Evolutionary conservation across 2,888 invertebrate species (phyloP), one percentile per base, ranked within the genome.

Genomic region (Agrypnus murinus): DNA sequence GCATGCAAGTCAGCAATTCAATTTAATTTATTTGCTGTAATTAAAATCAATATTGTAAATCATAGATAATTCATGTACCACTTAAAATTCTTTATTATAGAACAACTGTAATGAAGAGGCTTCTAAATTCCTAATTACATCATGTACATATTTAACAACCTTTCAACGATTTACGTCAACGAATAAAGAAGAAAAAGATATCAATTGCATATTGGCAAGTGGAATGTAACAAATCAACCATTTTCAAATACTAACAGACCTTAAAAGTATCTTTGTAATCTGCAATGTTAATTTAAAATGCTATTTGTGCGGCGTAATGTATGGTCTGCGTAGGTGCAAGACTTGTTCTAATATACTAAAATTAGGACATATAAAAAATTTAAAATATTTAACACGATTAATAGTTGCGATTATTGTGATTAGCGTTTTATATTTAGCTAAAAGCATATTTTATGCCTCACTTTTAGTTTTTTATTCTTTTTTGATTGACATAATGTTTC

Each of bases 201-300:
- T 12, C 8, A 25, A 32, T 12, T 19, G 19, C 48, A 19, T 31
- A 32, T 55, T 55, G 15, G n/a, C 32, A 15, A 2, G 3, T 15
- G 36, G 36, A 55, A 55, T 14, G 55, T 55, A 34, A 38, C 34
- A 17, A 17, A 38, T 36, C 19, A 36, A 38, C 9, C 2, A 8
- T 38, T 25, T 38, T 36, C 17, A 19, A 55, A 36, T 55, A 36
- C 17, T 36, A 10, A 5, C 12, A 17, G 15, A 15, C 38, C n/a
- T 17, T 55, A 55, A 55, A 36, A n/a, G n/a, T 40, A 40, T 40
- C 40, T 40, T 40, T 55, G 36, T 55, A 55, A 55, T 55, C 55
- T 55, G 4, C 1, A 10, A 36, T 12, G 8, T 14, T 55, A 55
- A 55, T 36, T 25, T 55, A 36, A 36, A 34, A 55, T 32, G 36